Evolutionary conservation across 2,797 vertebrate species (phyloP), one percentile per base, ranked within the genome.

Genomic region (Hoplostethus atlanticus): DNA sequence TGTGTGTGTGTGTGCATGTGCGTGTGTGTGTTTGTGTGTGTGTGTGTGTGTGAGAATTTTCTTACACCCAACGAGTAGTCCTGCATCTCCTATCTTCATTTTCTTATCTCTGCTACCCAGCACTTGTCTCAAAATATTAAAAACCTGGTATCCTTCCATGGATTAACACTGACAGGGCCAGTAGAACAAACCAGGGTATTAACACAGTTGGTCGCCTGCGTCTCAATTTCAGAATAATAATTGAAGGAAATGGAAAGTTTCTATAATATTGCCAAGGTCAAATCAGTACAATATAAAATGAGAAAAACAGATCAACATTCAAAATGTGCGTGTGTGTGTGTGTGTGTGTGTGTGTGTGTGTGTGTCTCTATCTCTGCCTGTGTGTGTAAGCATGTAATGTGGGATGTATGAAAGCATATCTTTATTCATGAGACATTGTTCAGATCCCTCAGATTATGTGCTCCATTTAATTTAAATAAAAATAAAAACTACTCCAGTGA

Each of bases 341-440:
- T 64, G 53, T 58, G 36, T 56, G 56, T 52, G 40, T 53, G 51
- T 53, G 50, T 17, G 55, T 60, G 13, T 42, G 42, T 40, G 47
- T 59, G 30, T 52, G 25, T 30, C 4, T 30, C 8, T 53, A 11
- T 53, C 9, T 30, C 2, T 30, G 52, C 28, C 8, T 70, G 28
- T 48, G 6, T 54, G 46, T 56, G 30, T 42, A 30, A 68, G 47
- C 46, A 54, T 72, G 50, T 68, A 54, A 31, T 36, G 78, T 83
- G 15, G 71, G 72, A 75, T 73, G 72, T 34, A 55, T 47, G 48
- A 79, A 62, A 67, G 31, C 25, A 40, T 9, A 62, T 83, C 46
- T 77, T 80, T 82, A 82, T 83, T 89, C 70, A 76, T 87, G 57
- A 73, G 63, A 69, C 71, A 84, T 78, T 78, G 55, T 71, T 84